phyloP scores from a whole-genome alignment of 2,888 invertebrate species.

The Trimorus sp. region DNA sequence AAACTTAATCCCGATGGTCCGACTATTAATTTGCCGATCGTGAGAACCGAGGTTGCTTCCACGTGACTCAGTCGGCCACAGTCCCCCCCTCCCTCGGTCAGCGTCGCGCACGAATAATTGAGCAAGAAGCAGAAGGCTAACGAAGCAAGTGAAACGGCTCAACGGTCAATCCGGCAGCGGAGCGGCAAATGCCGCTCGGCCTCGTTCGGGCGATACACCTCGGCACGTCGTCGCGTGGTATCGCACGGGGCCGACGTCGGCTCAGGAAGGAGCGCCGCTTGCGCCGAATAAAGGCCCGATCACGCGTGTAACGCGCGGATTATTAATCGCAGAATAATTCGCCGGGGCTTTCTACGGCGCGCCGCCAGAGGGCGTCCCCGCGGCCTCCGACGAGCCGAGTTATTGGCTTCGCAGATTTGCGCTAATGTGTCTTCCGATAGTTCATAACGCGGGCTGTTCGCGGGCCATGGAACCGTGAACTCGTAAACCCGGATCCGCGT shows the following conservation, averaged over 20 bases:
- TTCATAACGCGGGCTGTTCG: constrained; percentile 73
- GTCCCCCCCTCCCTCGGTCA: constrained; percentile 25
- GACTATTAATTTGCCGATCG: constrained; percentile 6
- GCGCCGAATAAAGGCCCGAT: constrained; percentile 74
- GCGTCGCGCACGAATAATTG: constrained; percentile 42
- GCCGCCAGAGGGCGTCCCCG: constrained; percentile 19
- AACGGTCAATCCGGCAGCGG: constrained; percentile 71
- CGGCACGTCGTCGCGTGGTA: constrained; percentile 26
- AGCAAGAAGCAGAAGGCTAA: constrained; percentile 59
- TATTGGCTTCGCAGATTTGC: constrained; percentile 79
- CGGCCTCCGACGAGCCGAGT: constrained; percentile 72
- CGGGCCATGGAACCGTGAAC: constrained; percentile 73
- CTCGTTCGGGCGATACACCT: constrained; percentile 48
- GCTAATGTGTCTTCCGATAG: constrained; percentile 80
- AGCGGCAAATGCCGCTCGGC: constrained; percentile 66
- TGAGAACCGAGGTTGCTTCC: constrained; percentile 26
- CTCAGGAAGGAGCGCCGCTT: constrained; percentile 66
- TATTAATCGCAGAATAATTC: constrained; percentile 81
- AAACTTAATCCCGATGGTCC: no score
- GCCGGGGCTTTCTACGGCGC: constrained; percentile 66
- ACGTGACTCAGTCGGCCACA: constrained; percentile 8
- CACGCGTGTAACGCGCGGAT: constrained; percentile 80
- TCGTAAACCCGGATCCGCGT: constrained; percentile 68
- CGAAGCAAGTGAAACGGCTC: constrained; percentile 69
- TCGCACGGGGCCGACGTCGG: constrained; percentile 43